Evolutionary conservation across 2,797 vertebrate species (phyloP).

Genomic region (Furcifer pardalis): DNA sequence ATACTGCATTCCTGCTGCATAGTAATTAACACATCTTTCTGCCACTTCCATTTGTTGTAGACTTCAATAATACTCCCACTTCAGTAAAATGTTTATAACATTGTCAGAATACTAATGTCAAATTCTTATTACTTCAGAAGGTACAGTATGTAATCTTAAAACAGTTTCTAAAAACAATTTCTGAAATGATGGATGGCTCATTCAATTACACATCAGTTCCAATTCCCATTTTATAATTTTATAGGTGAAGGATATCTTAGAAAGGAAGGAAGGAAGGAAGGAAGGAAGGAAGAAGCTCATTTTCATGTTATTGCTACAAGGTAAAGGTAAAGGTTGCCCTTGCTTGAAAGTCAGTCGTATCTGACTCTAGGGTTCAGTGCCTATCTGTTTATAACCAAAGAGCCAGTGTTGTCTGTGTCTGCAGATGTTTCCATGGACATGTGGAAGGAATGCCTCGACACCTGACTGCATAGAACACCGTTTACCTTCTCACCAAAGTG

Average conservation of each 20-base stretch:
- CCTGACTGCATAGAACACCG: too few relatives aligned
- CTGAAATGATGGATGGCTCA: not conserved
- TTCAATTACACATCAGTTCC: not conserved
- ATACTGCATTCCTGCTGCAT: conserved; percentile 3
- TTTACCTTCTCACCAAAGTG: too few relatives aligned
- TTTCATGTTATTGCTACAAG: not conserved
- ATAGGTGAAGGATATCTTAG: not conserved
- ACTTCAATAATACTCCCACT: conserved; percentile 29
- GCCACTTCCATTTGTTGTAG: conserved; percentile 27
- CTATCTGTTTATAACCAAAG: too few relatives aligned
- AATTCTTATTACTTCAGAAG: conserved; percentile 32
- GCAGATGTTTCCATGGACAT: too few relatives aligned
- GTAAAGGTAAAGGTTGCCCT: too few relatives aligned
- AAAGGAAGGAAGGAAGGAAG: not conserved
- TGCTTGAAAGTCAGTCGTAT: too few relatives aligned
- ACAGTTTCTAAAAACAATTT: conserved; percentile 20
- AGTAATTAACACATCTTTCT: conserved; percentile 18
- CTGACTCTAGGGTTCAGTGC: too few relatives aligned
- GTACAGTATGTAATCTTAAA: conserved; percentile 10
- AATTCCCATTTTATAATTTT: not conserved
- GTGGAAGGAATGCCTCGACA: too few relatives aligned
- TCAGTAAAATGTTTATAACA: conserved; percentile 29
- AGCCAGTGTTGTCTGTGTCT: too few relatives aligned
- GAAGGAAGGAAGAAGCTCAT: not conserved
- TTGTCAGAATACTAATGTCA: conserved; percentile 16